phyloP scores from a whole-genome alignment of 2,113 vertebrate species.

The Phaetusa simplex region DNA sequence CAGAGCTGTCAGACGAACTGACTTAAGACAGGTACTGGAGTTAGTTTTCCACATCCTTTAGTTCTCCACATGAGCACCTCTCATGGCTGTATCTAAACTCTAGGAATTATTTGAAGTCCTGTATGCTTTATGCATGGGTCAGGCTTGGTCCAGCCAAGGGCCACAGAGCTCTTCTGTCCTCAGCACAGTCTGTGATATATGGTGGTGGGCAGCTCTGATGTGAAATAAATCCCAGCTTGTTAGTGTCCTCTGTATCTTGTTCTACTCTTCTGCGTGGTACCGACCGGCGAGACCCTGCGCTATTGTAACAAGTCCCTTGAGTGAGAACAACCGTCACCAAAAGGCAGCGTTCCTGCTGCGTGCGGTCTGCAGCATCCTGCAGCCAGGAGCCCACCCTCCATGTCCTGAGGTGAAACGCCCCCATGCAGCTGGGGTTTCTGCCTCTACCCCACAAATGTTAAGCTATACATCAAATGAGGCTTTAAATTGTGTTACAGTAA shows the following conservation, averaged over 20 bases:
- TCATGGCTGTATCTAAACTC: background rate
- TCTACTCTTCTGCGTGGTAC: background rate
- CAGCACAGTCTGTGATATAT: background rate
- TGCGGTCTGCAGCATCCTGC: background rate
- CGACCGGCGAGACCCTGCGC: background rate
- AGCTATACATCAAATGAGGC: background rate
- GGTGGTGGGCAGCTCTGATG: too few relatives aligned
- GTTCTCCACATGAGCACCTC: background rate
- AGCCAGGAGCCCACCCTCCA: background rate
- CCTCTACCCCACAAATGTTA: background rate
- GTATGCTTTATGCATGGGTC: background rate
- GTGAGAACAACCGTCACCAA: background rate
- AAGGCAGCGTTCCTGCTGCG: background rate
- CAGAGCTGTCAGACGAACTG: background rate
- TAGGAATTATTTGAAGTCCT: background rate
- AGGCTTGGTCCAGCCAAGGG: background rate
- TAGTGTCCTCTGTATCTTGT: background rate
- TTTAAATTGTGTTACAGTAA: background rate
- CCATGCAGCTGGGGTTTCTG: background rate
- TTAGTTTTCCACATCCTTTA: background rate
- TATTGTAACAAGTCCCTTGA: background rate
- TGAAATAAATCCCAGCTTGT: background rate
- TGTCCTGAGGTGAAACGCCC: background rate
- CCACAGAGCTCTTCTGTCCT: background rate
- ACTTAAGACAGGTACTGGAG: background rate